A percentile compares a stretch with the other conserved stretches of the same genome.
Evolutionary conservation across 1,140 invertebrate species (phyloP).

Genomic region (Psilanteris sp.): DNA sequence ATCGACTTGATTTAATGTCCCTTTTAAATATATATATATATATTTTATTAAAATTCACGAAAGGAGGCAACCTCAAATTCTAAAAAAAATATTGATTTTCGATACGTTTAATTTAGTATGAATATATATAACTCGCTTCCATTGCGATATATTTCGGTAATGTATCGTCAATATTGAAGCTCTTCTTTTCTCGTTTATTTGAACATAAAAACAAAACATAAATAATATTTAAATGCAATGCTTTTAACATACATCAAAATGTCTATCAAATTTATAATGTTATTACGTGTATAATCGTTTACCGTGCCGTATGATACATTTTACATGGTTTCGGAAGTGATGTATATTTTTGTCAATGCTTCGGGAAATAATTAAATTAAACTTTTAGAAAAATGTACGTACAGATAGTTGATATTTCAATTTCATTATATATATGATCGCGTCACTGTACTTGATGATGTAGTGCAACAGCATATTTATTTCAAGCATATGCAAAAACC

Average conservation of each 20-base stretch:
- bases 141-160: conserved; percentile 5
- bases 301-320: conserved; percentile 22
- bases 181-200: conserved; percentile 1
- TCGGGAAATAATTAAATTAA: conserved; percentile 41
- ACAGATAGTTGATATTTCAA: conserved; percentile 5
- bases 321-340: conserved; percentile 4
- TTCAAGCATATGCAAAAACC: too few species aligned
- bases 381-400: conserved; percentile 26
- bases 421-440: conserved; percentile 20
- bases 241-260: conserved; percentile 19
- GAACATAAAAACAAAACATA: conserved; percentile 16
- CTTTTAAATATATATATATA: too few species aligned
- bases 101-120: too few species aligned
- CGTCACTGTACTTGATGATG: conserved; percentile 23
- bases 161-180: background rate
- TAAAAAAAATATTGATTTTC: too few species aligned
- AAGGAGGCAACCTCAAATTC: too few species aligned
- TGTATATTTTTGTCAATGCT: conserved; percentile 35
- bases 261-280: too few species aligned
- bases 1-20: too few species aligned
- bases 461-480: too few species aligned
- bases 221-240: conserved; percentile 33
- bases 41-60: too few species aligned
- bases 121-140: too few species aligned
- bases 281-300: background rate